These are phyloP conservation scores for Ramphastos sulfuratus DNA, from an alignment of 2,113 vertebrate species.

Conservation along the genomic window DNA sequence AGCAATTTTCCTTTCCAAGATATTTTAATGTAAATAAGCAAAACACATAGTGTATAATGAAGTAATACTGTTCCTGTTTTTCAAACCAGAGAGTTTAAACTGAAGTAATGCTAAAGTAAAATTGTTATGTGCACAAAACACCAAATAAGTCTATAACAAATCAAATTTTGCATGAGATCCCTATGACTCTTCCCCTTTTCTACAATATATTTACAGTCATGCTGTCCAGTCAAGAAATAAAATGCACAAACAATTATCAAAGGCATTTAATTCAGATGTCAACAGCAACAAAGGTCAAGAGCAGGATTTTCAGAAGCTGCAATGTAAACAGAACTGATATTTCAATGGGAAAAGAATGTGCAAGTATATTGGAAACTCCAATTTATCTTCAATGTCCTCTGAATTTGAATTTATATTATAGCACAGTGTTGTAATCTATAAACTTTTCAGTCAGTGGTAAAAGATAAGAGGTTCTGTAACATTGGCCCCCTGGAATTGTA, in stretches of 20 bases:
- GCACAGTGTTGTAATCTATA: too few relatives aligned
- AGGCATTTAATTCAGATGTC: not conserved
- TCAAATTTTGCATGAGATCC: not conserved
- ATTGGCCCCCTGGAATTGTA: too few relatives aligned
- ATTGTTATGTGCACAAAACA: not conserved
- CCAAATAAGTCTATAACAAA: not conserved
- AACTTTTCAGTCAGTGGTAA: not conserved
- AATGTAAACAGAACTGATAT: not conserved
- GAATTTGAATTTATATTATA: not conserved
- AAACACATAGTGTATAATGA: not conserved
- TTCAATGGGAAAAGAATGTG: not conserved
- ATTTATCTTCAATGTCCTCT: not conserved
- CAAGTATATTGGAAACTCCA: not conserved
- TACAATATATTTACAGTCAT: not conserved
- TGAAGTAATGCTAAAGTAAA: not conserved
- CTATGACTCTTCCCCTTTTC: not conserved
- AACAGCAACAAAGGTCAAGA: not conserved
- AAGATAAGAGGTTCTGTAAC: not conserved
- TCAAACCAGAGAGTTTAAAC: not conserved
- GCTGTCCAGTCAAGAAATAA: not conserved
- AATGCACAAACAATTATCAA: not conserved
- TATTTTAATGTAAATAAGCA: not conserved
- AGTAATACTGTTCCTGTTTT: not conserved
- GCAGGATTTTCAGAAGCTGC: not conserved
- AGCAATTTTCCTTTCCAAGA: not conserved